Percentiles rank a stretch among this genome's conserved stretches.
Conservation (phyloP, 2,797 vertebrate genomes). For the Bovichtus variegatus region DNA sequence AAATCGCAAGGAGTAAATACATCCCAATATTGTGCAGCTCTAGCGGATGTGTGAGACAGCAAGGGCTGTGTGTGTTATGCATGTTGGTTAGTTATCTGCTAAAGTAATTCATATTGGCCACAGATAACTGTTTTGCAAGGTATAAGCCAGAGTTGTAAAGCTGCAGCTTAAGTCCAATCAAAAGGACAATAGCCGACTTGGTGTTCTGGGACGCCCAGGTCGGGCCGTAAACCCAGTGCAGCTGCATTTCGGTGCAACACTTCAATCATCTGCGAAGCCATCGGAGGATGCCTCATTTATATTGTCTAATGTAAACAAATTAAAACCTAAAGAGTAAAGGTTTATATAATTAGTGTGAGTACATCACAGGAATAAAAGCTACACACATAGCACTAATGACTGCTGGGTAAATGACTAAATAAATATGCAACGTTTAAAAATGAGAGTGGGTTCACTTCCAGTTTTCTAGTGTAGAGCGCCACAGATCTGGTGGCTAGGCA, state of each 20-base stretch:
- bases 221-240: slow-evolving; percentile 23
- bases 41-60: neutral
- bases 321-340: slow-evolving; percentile 73
- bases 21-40: no score
- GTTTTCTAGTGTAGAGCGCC: slow-evolving; percentile 73
- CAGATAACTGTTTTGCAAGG: slow-evolving; percentile 2
- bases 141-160: slow-evolving; percentile 25
- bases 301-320: slow-evolving; percentile 79
- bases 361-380: slow-evolving; percentile 70
- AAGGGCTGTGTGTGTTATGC: neutral
- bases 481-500: slow-evolving; percentile 76
- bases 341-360: slow-evolving; percentile 80
- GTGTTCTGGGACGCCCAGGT: slow-evolving; percentile 34
- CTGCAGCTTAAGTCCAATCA: slow-evolving; percentile 27
- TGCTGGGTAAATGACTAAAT: slow-evolving; percentile 82
- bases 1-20: no score
- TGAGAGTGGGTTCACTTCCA: slow-evolving; percentile 80
- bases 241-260: slow-evolving; percentile 55
- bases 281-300: slow-evolving; percentile 65
- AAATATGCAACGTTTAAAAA: slow-evolving; percentile 80
- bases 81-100: neutral
- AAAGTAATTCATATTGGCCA: neutral
- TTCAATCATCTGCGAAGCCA: slow-evolving; percentile 66
- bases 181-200: slow-evolving; percentile 43
- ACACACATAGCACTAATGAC: slow-evolving; percentile 73